These are phyloP conservation scores for Halcyon chelicuti DNA, from an alignment of 2,797 vertebrate species.

Conservation along the genomic window DNA sequence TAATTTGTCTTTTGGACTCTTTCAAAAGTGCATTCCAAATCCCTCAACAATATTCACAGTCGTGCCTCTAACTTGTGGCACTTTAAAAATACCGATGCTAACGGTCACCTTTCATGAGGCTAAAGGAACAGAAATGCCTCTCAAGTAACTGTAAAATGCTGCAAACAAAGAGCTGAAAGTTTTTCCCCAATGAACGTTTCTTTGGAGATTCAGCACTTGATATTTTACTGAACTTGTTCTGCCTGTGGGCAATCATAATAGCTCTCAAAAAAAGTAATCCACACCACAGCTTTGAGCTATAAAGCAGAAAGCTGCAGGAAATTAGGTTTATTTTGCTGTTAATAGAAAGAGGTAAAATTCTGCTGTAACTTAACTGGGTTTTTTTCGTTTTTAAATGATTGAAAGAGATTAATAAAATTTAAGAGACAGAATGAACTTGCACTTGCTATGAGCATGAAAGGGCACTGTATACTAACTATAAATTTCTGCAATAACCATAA, in stretches of 20 bases:
- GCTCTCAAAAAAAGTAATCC: conserved; percentile 40
- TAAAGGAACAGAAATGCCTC: not conserved
- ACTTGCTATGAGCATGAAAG: conserved; percentile 10
- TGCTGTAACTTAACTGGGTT: not conserved
- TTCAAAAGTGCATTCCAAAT: not conserved
- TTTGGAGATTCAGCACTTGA: conserved; percentile 15
- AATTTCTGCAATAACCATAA: conserved; percentile 26
- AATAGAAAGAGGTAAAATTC: conserved; percentile 23
- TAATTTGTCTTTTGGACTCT: not conserved
- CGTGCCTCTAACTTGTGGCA: not conserved
- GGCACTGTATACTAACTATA: not conserved
- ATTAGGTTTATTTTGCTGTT: conserved; percentile 48
- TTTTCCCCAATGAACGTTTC: not conserved
- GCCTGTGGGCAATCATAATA: conserved; percentile 36
- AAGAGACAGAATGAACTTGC: not conserved
- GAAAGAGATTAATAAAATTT: conserved; percentile 41
- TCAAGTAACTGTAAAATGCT: conserved; percentile 5
- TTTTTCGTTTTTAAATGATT: conserved; percentile 4
- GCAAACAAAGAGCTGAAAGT: not conserved
- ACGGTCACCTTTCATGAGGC: not conserved
- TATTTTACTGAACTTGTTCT: conserved; percentile 39
- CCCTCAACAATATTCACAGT: not conserved
- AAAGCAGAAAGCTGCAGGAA: conserved; percentile 45
- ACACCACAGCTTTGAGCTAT: conserved; percentile 26
- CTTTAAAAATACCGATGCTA: not conserved